phyloP scores from a whole-genome alignment of 2,113 vertebrate species.

The Eleginops maclovinus region DNA sequence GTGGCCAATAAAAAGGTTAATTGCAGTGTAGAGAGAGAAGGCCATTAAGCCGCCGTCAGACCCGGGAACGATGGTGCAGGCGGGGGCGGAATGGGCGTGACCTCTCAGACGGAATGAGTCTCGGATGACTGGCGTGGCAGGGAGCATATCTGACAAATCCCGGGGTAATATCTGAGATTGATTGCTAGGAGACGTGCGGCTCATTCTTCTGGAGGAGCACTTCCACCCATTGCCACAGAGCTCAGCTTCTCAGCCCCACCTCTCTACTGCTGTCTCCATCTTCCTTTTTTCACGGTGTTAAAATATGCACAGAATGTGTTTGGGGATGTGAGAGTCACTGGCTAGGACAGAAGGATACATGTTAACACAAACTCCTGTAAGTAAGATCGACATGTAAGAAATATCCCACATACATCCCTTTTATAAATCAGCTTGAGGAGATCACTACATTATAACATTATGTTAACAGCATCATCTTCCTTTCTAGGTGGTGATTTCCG shows the following conservation, averaged over 20 bases:
- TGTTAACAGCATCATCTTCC: background rate
- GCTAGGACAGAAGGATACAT: background rate
- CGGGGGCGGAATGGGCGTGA: conserved; percentile 60
- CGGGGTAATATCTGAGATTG: conserved; percentile 69
- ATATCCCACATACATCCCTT: background rate
- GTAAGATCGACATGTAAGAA: too few relatives aligned
- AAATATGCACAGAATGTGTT: too few relatives aligned
- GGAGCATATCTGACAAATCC: conserved; percentile 64
- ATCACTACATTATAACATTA: background rate
- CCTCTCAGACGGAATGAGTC: conserved; percentile 70
- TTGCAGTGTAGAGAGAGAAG: conserved; percentile 73
- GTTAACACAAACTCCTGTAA: background rate
- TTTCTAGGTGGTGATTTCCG: background rate
- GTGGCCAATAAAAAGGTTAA: conserved; percentile 84
- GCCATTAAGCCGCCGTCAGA: conserved; percentile 75
- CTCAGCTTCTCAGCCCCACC: background rate
- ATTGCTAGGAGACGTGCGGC: conserved; percentile 54
- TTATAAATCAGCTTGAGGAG: background rate
- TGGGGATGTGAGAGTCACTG: background rate
- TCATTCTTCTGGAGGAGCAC: conserved; percentile 41
- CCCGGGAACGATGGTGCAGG: conserved; percentile 46
- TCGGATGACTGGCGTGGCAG: conserved; percentile 58
- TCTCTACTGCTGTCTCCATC: background rate
- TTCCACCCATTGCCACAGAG: background rate
- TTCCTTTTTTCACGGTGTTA: background rate